phyloP scores from a whole-genome alignment of 2,888 invertebrate genomes.

The Parelbella ahira region DNA sequence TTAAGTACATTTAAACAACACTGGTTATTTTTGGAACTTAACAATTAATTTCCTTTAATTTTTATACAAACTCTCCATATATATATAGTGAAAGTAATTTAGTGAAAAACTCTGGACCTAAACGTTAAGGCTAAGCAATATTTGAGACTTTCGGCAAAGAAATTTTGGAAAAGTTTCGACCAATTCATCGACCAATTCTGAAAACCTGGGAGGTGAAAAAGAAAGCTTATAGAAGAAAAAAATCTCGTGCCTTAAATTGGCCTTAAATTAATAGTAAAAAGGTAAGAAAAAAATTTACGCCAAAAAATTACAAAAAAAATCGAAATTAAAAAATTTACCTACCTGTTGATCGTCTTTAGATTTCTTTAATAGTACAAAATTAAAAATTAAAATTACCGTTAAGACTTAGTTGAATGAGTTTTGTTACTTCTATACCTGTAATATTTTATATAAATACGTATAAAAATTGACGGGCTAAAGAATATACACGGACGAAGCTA shows the following conservation, averaged over 20 bases:
- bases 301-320: slow-evolving; percentile 57
- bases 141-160: slow-evolving; percentile 69
- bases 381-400: slow-evolving; percentile 71
- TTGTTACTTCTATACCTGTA: slow-evolving; percentile 75
- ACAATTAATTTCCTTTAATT: slow-evolving; percentile 70
- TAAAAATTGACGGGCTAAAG: slow-evolving; percentile 67
- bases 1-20: slow-evolving; percentile 80
- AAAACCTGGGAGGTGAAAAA: slow-evolving; percentile 59
- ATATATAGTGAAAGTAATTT: slow-evolving; percentile 74
- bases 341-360: slow-evolving; percentile 76
- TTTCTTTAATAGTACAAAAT: slow-evolving; percentile 80
- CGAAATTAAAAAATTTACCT: slow-evolving; percentile 76
- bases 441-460: slow-evolving; percentile 72
- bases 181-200: slow-evolving; percentile 71
- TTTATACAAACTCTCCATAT: slow-evolving; percentile 78
- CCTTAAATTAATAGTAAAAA: slow-evolving; percentile 79
- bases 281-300: slow-evolving; percentile 70
- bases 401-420: slow-evolving; percentile 74
- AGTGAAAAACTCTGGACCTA: slow-evolving; percentile 73
- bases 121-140: slow-evolving; percentile 74
- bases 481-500: slow-evolving; percentile 52
- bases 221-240: slow-evolving; percentile 54
- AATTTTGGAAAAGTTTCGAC: slow-evolving; percentile 72
- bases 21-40: slow-evolving; percentile 81
- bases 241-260: slow-evolving; percentile 80